Evolutionary conservation across 1,140 invertebrate species (phyloP).

Genomic region (Lasioglossum baleicum): DNA sequence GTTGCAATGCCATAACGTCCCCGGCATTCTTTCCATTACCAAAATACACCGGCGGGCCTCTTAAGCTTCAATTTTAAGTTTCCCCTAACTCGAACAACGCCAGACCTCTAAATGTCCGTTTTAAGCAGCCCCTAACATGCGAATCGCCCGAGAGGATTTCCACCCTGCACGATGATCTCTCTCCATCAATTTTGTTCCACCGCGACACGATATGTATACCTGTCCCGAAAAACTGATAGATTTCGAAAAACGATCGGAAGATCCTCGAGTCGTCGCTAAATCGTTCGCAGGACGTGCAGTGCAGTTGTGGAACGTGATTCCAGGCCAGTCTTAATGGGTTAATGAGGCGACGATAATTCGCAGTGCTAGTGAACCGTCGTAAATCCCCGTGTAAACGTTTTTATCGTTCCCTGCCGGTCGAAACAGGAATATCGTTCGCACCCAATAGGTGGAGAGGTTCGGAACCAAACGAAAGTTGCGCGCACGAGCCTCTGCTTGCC

Average conservation of each 20-base stretch:
- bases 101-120: too few relatives aligned
- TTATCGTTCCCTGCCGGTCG: slow-evolving; percentile 32
- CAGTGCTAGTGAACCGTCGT: slow-evolving; percentile 9
- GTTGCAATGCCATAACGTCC: neutral
- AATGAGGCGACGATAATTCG: slow-evolving; percentile 46
- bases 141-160: too few relatives aligned
- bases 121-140: too few relatives aligned
- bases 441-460: slow-evolving; percentile 14
- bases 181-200: too few relatives aligned
- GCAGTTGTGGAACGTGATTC: neutral
- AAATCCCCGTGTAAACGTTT: slow-evolving; percentile 45
- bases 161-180: too few relatives aligned
- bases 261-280: too few relatives aligned
- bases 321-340: slow-evolving; percentile 25
- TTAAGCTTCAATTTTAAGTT: neutral
- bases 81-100: neutral
- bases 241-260: too few relatives aligned
- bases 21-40: neutral
- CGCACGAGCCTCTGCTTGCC: neutral
- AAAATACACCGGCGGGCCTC: neutral
- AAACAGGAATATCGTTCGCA: slow-evolving; percentile 45
- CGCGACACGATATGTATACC: too few relatives aligned
- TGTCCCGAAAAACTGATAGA: too few relatives aligned
- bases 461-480: slow-evolving; percentile 7
- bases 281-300: too few relatives aligned